Evolutionary conservation across 2,888 invertebrate species (phyloP).

Genomic region (Onchidella celtica): DNA sequence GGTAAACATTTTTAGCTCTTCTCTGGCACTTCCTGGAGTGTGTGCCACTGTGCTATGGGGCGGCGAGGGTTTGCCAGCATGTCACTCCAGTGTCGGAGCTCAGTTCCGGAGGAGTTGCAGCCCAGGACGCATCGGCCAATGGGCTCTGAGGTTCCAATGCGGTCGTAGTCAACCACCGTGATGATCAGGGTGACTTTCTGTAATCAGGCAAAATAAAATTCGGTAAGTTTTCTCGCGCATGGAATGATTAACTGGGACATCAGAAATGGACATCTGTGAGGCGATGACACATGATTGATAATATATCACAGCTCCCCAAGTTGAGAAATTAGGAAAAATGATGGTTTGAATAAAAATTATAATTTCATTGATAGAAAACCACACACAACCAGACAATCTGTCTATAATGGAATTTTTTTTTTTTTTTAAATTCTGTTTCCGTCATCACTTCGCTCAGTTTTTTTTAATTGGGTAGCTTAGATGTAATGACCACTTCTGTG

Average conservation of each 20-base stretch:
- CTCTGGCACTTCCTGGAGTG: conserved; percentile 97
- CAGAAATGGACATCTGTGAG: not conserved
- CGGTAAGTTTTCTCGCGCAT: no score
- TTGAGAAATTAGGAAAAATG: no score
- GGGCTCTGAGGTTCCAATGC: conserved; percentile 99
- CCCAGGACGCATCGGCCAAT: conserved; percentile 96
- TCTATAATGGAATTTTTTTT: no score
- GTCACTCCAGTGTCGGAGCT: conserved; percentile 99
- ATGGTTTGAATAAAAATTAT: no score
- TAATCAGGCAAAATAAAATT: not conserved
- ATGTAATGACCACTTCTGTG: no score
- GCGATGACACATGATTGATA: not conserved
- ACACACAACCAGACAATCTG: no score
- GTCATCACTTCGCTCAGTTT: no score
- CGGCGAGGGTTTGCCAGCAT: conserved; percentile 99
- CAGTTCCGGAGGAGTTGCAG: conserved; percentile 98
- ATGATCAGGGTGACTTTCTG: conserved; percentile 99
- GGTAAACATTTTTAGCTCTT: conserved; percentile 80
- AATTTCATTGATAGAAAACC: no score
- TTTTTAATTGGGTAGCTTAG: no score
- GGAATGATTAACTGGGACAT: not conserved
- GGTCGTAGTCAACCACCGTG: conserved; percentile 99
- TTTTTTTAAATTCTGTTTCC: no score
- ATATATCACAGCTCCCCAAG: no score
- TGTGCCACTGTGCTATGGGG: conserved; percentile 99